A percentile compares a stretch with the other conserved stretches of the same genome.
These are phyloP conservation scores for Luperina nickerlii DNA, from an alignment of 2,888 invertebrate species.

Conservation along the genomic window DNA sequence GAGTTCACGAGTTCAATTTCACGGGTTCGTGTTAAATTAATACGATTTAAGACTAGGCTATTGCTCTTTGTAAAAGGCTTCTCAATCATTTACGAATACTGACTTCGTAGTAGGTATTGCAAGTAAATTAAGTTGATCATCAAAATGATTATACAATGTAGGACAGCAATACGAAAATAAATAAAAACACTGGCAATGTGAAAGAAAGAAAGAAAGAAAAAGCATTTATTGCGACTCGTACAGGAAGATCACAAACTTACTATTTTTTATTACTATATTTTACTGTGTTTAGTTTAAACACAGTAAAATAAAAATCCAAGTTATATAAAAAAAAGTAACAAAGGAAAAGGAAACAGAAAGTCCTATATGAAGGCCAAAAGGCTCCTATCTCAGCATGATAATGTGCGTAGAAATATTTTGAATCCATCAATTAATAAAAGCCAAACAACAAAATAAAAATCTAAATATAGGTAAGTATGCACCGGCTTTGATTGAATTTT, in stretches of 20 bases:
- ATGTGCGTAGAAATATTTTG: background rate
- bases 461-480: background rate
- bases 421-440: background rate
- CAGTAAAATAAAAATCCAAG: no score
- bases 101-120: no score
- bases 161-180: background rate
- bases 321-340: no score
- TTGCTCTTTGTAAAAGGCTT: conserved; percentile 4
- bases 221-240: no score
- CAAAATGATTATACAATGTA: background rate
- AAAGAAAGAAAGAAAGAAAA: no score
- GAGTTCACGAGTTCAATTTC: conserved; percentile 24
- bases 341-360: no score
- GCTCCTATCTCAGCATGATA: no score
- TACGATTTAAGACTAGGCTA: background rate
- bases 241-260: no score
- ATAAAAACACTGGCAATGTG: background rate
- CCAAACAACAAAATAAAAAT: background rate
- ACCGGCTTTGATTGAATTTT: background rate
- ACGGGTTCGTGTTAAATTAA: conserved; percentile 16
- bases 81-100: background rate
- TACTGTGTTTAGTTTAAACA: no score
- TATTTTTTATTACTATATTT: no score
- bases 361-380: no score
- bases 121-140: background rate